A percentile compares a stretch with the other conserved stretches of the same genome.
Conservation (phyloP, 2,888 invertebrate genomes). For the Norana najaformis region DNA sequence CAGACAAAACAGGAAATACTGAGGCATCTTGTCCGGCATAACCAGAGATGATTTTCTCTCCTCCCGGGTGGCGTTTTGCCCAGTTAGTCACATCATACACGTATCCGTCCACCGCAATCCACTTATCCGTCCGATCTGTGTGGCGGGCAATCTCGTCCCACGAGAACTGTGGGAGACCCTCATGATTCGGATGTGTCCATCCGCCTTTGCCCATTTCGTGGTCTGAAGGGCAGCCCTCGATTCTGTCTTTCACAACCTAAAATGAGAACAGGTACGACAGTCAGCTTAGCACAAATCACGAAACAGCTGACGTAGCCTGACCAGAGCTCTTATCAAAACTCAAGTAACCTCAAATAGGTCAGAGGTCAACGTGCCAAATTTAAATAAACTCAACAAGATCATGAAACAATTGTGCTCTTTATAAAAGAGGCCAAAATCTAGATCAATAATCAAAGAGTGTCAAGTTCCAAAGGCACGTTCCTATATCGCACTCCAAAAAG, state of each 20-base stretch:
- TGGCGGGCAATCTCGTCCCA: slow-evolving; percentile 39
- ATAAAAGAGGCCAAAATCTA: neutral
- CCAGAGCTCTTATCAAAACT: neutral
- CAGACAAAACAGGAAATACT: slow-evolving; percentile 26
- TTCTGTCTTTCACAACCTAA: neutral
- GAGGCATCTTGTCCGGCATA: slow-evolving; percentile 43
- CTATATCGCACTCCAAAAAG: neutral
- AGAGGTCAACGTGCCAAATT: neutral
- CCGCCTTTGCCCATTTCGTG: slow-evolving; percentile 39
- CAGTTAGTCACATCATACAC: slow-evolving; percentile 42
- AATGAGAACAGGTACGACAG: neutral
- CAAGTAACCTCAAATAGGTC: neutral
- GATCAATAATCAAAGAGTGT: neutral
- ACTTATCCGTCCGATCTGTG: slow-evolving; percentile 33
- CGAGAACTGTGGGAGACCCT: slow-evolving; percentile 30
- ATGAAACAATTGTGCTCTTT: neutral
- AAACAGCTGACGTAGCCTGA: neutral
- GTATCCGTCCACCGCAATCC: slow-evolving; percentile 42
- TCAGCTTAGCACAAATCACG: neutral
- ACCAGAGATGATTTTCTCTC: slow-evolving; percentile 38
- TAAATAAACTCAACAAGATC: neutral
- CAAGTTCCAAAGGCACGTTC: neutral
- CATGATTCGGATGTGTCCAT: slow-evolving; percentile 29
- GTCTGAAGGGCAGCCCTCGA: neutral
- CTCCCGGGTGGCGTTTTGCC: slow-evolving; percentile 40